Evolutionary conservation across 2,113 vertebrate genomes (phyloP).

Genomic region (Falco punctatus): DNA sequence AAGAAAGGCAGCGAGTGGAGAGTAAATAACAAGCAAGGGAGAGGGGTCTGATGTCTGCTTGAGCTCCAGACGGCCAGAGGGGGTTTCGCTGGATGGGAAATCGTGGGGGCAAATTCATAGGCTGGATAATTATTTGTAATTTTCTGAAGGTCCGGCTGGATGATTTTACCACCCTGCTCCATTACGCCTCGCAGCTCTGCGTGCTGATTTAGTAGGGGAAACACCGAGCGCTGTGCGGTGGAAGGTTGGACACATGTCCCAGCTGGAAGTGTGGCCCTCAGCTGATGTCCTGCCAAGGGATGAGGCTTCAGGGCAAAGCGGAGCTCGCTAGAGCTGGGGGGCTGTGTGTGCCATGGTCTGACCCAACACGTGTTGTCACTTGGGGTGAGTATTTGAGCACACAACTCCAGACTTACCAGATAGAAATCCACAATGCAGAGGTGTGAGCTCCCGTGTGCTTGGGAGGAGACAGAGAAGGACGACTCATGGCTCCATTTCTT

Average conservation of each 20-base stretch:
- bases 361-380: fast-evolving
- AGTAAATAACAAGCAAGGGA: conserved; percentile 27
- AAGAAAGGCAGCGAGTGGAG: neutral
- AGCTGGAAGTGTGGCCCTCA: neutral
- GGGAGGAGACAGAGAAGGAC: neutral
- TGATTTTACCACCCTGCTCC: neutral
- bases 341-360: fast-evolving
- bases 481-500: neutral
- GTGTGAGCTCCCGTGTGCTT: neutral
- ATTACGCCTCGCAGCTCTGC: neutral
- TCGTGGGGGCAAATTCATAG: neutral
- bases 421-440: neutral
- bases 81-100: neutral
- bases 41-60: neutral
- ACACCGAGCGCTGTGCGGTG: fast-evolving
- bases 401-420: neutral
- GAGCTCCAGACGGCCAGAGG: neutral
- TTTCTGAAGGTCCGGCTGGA: neutral
- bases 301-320: neutral
- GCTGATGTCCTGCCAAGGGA: neutral
- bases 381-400: neutral
- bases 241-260: fast-evolving
- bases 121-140: neutral
- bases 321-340: neutral
- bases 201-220: neutral